These are phyloP conservation scores for Lycophotia porphyrea DNA, from an alignment of 2,888 invertebrate genomes.

Conservation along the genomic window DNA sequence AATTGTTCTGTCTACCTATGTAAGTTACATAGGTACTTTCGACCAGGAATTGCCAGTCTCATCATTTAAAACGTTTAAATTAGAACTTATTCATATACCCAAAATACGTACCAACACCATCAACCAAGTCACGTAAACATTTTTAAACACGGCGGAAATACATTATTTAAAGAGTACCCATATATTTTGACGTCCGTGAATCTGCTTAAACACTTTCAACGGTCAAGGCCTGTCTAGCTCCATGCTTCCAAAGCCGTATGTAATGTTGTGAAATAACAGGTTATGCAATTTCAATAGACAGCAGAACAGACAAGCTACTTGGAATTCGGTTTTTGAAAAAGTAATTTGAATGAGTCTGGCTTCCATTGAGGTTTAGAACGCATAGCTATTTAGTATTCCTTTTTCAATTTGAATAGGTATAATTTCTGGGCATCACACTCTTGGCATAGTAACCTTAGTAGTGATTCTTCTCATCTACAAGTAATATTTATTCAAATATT, in stretches of 20 bases:
- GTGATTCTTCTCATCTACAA: neutral
- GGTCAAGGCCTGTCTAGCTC: slow-evolving; percentile 63
- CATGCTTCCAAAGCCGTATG: slow-evolving; percentile 56
- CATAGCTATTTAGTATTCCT: slow-evolving; percentile 64
- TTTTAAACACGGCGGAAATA: slow-evolving; percentile 26
- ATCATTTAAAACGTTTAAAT: neutral
- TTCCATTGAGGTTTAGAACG: slow-evolving; percentile 62
- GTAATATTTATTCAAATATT: slow-evolving; percentile 27
- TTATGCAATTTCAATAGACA: slow-evolving; percentile 70
- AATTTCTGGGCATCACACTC: slow-evolving; percentile 36
- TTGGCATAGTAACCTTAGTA: slow-evolving; percentile 3
- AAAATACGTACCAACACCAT: neutral
- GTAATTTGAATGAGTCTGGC: slow-evolving; percentile 72
- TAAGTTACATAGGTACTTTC: neutral
- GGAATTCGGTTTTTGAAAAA: slow-evolving; percentile 67
- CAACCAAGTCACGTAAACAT: slow-evolving; percentile 18
- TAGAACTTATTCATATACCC: neutral
- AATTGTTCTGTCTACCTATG: neutral
- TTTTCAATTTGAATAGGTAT: slow-evolving; percentile 61
- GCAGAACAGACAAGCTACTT: slow-evolving; percentile 59
- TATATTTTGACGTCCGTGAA: slow-evolving; percentile 42
- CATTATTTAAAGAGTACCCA: slow-evolving; percentile 30
- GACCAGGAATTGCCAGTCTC: neutral
- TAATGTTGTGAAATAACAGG: slow-evolving; percentile 70
- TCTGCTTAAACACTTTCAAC: slow-evolving; percentile 56